These are phyloP conservation scores for Bothrops jararaca DNA, from an alignment of 2,113 vertebrate species.

Conservation along the genomic window DNA sequence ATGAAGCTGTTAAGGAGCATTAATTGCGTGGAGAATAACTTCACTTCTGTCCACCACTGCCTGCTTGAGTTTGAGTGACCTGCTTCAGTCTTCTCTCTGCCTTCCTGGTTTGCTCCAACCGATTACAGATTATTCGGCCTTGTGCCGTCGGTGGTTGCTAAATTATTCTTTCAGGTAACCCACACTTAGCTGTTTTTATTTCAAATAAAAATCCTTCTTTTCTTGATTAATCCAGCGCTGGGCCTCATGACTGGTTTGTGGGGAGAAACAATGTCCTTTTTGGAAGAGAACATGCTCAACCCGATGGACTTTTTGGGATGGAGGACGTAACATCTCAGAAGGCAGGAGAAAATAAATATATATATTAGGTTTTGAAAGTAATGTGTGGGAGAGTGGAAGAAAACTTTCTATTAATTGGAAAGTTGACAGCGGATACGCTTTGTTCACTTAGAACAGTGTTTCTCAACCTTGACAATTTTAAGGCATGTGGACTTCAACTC, in stretches of 20 bases:
- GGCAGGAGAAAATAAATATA: too few relatives aligned
- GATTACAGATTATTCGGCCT: neutral
- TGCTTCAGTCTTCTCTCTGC: neutral
- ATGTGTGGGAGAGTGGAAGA: neutral
- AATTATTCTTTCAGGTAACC: neutral
- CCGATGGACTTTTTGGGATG: neutral
- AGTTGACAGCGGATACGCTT: neutral
- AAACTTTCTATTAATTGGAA: neutral
- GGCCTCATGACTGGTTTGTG: neutral
- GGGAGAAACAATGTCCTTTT: neutral
- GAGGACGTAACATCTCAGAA: neutral
- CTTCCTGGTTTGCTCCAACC: neutral
- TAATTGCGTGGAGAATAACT: neutral
- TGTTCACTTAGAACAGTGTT: neutral
- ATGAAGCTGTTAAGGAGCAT: neutral
- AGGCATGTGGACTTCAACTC: too few relatives aligned
- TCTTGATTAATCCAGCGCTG: neutral
- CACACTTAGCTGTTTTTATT: neutral
- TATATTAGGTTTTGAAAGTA: neutral
- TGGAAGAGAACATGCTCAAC: neutral
- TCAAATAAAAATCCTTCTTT: neutral
- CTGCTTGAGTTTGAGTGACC: neutral
- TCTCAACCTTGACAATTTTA: too few relatives aligned
- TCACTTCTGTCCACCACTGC: neutral
- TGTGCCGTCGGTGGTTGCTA: neutral